Base-by-base conservation (phyloP, 2,888 invertebrate species). In the Hirtodrosophila alboralis region DNA sequence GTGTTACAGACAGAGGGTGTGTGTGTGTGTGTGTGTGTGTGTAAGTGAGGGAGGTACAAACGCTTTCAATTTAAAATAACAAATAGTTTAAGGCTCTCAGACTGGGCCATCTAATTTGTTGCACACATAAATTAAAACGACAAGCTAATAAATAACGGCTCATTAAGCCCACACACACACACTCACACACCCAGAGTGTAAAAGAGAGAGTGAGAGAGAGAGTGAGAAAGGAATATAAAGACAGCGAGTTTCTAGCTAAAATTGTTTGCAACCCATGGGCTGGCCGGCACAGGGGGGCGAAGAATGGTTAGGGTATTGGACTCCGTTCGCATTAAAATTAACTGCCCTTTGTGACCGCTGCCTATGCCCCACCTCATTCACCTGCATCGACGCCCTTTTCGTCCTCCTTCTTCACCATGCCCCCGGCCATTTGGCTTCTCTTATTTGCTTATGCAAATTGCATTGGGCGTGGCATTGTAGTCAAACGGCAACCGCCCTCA, bases 61-160 rank as follows among this genome's bases (percentile, higher is more conserved):
- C 38, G 56, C 56, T 72, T 75, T 72, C 59, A 80, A 79, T 69
- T 76, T 65, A 69, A 76, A 69, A 66, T 66, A 80, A 66, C 64
- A 77, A 77, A 70, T 63, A 62, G 81, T 69, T 77, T 66, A 64
- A 69, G 69, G 69, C 61, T 69, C 67, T 72, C 56, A 53, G 61
- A 43, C 67, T 52, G 52, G 61, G 57, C 70, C 57, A 54, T 75
- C 79, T 85, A 84, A 85, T 79, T 79, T 83, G 79, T 83, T 68
- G 85, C 57, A 71, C 54, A 83, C 78, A 79, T 85, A 79, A 83
- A 79, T 79, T 79, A 83, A 79, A 75, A 67, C 63, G 64, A 58
- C 69, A 60, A 69, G 84, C 69, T 75, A 79, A 85, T 79, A 79
- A 79, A 85, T 79, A 85, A 83, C 62, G 79, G 72, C 84, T 79